phyloP scores from a whole-genome alignment of 2,797 vertebrate genomes.

The Tragopan temminckii region DNA sequence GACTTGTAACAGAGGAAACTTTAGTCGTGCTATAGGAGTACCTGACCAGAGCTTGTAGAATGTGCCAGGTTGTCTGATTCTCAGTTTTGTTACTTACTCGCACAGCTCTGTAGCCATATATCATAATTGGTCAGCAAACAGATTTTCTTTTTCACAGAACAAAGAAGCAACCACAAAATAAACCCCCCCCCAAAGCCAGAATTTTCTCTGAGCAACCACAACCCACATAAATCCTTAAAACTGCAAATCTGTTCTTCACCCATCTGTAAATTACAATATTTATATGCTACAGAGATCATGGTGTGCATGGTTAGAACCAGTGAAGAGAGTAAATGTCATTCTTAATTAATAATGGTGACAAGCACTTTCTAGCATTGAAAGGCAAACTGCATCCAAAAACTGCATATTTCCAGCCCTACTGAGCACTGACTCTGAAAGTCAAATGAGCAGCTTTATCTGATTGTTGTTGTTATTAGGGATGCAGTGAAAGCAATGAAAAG shows the following conservation, averaged over 20 bases:
- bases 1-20: not conserved
- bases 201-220: not conserved
- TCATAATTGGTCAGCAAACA: not conserved
- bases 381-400: not conserved
- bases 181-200: not conserved
- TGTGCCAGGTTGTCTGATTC: not conserved
- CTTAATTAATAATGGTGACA: not conserved
- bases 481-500: not conserved
- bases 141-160: not conserved
- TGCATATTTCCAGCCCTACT: not conserved
- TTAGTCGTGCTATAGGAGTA: not conserved
- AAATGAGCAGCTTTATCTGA: conserved; percentile 1
- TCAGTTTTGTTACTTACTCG: not conserved
- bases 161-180: not conserved
- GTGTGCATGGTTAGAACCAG: not conserved
- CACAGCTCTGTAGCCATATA: not conserved
- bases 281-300: not conserved
- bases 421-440: not conserved
- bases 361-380: not conserved
- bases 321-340: not conserved
- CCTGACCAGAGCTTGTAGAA: not conserved
- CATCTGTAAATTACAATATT: not conserved
- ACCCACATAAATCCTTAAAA: not conserved
- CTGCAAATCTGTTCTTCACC: not conserved
- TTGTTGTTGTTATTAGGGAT: not conserved